Base-by-base conservation (phyloP, 2,113 vertebrate genomes). In the Trematocara macrostoma region DNA sequence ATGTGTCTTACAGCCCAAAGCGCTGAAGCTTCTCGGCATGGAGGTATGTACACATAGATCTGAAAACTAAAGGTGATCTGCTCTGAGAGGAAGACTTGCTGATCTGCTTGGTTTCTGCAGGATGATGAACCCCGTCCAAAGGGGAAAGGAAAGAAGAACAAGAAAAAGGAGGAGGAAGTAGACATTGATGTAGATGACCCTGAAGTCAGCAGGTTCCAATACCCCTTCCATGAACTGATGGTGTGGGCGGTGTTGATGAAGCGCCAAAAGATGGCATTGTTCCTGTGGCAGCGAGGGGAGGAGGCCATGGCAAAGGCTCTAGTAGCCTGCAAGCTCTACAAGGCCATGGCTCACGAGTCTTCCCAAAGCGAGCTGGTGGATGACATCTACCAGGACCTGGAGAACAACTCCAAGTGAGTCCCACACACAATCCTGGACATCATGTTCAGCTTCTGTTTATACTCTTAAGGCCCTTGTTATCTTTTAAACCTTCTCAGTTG, bases 171-270 rank as follows among this genome's bases (percentile, higher is more conserved):
- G 87, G 99, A 99, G 79, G 98, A 98, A 90, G 92, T 97, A 0
- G 97, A 99, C 61, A 97, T 99, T 0, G 98, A 99, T 4, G 95
- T 98, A 91, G 98, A 99, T 0, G 97, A 99, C 90, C 99, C 98
- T 0, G 98, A 98, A 34, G 97, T 99, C 88, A 96, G 98, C 89
- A 95, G 99, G 11, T 99, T 99, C 91, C 97, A 97, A 85, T 98
- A 97, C 56, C 98, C 99, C 0, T 99, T 98, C 88, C 98, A 99
- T 0, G 99, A 99, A 94, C 95, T 99, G 81, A 98, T 99, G 97
- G 95, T 99, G 34, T 99, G 99, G 99, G 98, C 99, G 0, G 99
- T 99, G 91, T 96, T 99, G 35, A 98, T 98, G 97, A 99, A 98
- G 57, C 94, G 99, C 61, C 98, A 99, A 91, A 98, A 97, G 93